These are phyloP conservation scores for Hydra vulgaris DNA, from an alignment of 30 jellyfish, hydroid and myxozoan genomes.

Conservation along the genomic window DNA sequence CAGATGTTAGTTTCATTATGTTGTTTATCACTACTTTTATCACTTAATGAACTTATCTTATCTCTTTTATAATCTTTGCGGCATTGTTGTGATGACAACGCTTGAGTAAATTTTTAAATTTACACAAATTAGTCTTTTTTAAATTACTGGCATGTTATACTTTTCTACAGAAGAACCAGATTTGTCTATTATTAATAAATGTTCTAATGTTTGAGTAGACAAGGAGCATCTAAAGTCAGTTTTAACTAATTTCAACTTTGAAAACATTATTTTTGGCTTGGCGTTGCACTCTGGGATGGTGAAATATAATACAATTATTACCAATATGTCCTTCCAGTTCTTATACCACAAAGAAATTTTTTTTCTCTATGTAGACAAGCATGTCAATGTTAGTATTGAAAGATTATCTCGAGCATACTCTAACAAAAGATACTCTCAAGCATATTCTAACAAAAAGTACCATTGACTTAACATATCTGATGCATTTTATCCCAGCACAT, in stretches of 20 bases:
- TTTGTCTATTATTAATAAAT: conserved; percentile 9
- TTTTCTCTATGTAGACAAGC: background rate
- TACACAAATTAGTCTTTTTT: too few species aligned
- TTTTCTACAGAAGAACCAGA: conserved; percentile 12
- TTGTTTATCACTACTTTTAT: background rate
- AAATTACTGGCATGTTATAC: background rate
- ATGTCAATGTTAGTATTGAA: background rate
- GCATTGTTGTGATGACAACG: too few species aligned
- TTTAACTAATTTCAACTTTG: conserved; percentile 12
- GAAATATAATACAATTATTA: conserved; percentile 1
- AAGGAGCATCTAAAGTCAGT: conserved; percentile 1
- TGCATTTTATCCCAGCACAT: too few species aligned
- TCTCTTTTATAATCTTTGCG: too few species aligned
- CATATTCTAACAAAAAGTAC: conserved; percentile 7
- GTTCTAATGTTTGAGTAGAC: background rate
- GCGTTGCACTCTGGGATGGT: conserved; percentile 25
- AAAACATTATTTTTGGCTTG: conserved; percentile 21
- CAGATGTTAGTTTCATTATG: too few species aligned
- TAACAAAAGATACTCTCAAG: too few species aligned
- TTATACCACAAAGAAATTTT: background rate
- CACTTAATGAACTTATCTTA: too few species aligned
- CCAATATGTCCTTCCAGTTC: conserved; percentile 1
- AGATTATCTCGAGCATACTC: conserved; percentile 10
- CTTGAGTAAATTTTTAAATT: too few species aligned
- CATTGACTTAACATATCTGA: background rate